Percentiles rank a stretch among this genome's conserved stretches.
phyloP scores from a whole-genome alignment of 2,113 vertebrate species.

The Pterophyllum scalare region DNA sequence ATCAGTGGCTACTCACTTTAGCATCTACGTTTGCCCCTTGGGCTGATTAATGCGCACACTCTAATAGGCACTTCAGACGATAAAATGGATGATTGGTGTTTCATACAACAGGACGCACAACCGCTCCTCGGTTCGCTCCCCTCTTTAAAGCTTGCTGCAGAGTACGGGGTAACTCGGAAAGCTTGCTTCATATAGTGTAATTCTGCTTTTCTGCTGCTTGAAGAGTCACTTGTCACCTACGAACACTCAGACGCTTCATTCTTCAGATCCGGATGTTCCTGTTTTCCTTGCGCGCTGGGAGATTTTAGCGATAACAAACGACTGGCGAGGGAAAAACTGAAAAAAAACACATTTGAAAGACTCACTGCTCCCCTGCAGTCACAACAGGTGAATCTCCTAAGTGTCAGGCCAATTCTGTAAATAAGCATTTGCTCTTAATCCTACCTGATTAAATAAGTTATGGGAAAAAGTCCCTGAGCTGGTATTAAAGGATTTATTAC shows the following conservation, averaged over 20 bases:
- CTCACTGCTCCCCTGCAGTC: slow-evolving; percentile 22
- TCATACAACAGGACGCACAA: slow-evolving; percentile 32
- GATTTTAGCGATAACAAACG: slow-evolving; percentile 16
- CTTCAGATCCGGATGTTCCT: neutral
- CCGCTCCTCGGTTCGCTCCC: slow-evolving; percentile 23
- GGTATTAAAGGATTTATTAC: slow-evolving; percentile 54
- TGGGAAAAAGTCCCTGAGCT: slow-evolving; percentile 50
- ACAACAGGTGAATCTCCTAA: slow-evolving; percentile 42
- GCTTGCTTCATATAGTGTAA: neutral
- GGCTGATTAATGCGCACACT: slow-evolving; percentile 71
- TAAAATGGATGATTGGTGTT: slow-evolving; percentile 76
- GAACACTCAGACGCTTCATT: neutral
- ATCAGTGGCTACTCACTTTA: slow-evolving; percentile 75
- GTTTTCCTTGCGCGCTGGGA: neutral
- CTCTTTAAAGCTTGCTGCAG: slow-evolving; percentile 30
- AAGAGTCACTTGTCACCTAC: slow-evolving; percentile 9
- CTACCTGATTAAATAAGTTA: slow-evolving; percentile 55
- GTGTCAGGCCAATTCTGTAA: slow-evolving; percentile 54
- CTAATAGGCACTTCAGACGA: slow-evolving; percentile 75
- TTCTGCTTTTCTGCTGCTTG: neutral
- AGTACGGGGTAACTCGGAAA: neutral
- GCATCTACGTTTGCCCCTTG: slow-evolving; percentile 62
- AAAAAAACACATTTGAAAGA: neutral
- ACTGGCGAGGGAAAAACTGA: neutral
- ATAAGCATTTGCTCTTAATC: slow-evolving; percentile 69